phyloP scores from a whole-genome alignment of 2,888 invertebrate genomes.

The Rotaria sp. region DNA sequence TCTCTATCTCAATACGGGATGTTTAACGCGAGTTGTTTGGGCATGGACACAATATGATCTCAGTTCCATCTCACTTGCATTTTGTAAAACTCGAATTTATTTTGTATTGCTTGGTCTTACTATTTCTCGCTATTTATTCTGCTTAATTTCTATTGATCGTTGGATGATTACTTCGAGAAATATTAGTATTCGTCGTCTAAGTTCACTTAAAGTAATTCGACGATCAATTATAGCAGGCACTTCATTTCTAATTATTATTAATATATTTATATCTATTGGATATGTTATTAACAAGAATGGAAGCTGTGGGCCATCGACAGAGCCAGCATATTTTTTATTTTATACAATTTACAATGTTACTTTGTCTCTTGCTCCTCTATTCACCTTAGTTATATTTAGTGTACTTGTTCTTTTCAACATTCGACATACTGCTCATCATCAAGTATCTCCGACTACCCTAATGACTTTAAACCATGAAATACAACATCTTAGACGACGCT shows the following conservation, averaged over 20 bases:
- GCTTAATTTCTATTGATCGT: not conserved
- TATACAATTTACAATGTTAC: not conserved
- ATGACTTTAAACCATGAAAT: not conserved
- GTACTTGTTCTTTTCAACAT: not conserved
- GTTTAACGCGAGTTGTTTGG: not conserved
- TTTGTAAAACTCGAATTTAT: not conserved
- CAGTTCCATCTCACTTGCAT: not conserved
- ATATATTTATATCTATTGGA: not conserved
- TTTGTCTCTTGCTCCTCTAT: not conserved
- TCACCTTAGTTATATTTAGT: not conserved
- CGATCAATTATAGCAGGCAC: not conserved
- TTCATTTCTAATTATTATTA: not conserved
- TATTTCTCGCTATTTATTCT: not conserved
- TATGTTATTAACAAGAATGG: not conserved
- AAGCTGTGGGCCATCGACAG: not conserved
- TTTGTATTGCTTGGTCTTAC: not conserved
- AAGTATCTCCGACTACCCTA: not conserved
- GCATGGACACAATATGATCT: not conserved
- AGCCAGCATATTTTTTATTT: not conserved
- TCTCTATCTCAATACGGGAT: not conserved
- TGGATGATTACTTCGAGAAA: not conserved
- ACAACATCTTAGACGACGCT: not conserved
- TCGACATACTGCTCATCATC: not conserved
- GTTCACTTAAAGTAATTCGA: not conserved
- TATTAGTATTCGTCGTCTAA: not conserved